Base-by-base conservation (phyloP, 1,140 invertebrate genomes). In the Macrobrachium nipponense region DNA sequence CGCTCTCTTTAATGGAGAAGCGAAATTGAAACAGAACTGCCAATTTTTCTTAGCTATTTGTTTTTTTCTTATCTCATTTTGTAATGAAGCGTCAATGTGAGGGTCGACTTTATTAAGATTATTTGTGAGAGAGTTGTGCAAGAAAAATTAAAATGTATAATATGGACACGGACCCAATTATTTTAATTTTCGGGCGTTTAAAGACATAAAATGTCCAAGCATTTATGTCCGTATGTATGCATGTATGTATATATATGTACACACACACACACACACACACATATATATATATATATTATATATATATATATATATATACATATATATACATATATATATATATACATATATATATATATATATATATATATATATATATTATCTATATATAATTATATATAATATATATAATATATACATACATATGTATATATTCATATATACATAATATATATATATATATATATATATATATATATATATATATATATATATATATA, bases 241-340 rank as follows among this genome's bases (percentile, higher is more conserved):
- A 20, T 27, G 27, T 70, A 20, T 70, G 27, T 70, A 70, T 70
- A 70, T 70, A 70, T 70, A 70, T 70, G 27, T 70, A 70, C 20
- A 70, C 20, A 70, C 20, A 70, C 20, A 70, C 20, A 70, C 20
- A 70, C 20, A 27, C 20, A 70, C 20, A 70, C 20, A 70, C 5
- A 70, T 70, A 70, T 70, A 70, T 70, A 70, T 70, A 20, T 70
- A 51, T 51, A 51, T 51, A 51, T 51, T 6, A 5, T 68, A 20
- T 68, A 20, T 68, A 68, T 68, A 20, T 68, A 68, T 68, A 68
- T 68, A 68, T 68, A 20, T 68, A 68, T 68, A 20, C n/a, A 68
- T 68, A 20, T 68, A 68, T 68, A 20, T 68, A 68, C n/a, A 20
- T 68, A 20, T 68, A n/a, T 68, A 68, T 68, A 68, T 68, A 20